phyloP scores from a whole-genome alignment of 2,888 invertebrate genomes.

The Platynereis dumerilii region DNA sequence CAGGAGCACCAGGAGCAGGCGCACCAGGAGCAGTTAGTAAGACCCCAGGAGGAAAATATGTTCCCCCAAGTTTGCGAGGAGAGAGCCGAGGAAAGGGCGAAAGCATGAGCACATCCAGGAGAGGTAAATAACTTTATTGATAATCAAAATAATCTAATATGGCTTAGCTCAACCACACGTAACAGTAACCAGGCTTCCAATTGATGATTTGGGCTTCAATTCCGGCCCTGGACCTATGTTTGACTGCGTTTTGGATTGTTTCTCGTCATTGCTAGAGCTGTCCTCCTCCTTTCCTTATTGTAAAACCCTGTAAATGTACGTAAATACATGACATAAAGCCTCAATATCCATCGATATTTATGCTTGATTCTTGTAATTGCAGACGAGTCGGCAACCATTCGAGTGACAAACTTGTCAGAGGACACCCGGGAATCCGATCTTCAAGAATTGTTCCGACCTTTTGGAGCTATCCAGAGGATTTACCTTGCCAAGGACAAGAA shows the following conservation, averaged over 20 bases:
- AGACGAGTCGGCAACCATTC: slow-evolving; percentile 78
- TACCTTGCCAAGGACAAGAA: slow-evolving; percentile 90
- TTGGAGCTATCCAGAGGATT: slow-evolving; percentile 91
- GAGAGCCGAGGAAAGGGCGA: slow-evolving; percentile 75
- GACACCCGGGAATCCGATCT: slow-evolving; percentile 91
- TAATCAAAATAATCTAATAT: too few relatives aligned
- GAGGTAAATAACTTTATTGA: slow-evolving; percentile 46
- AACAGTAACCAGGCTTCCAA: too few relatives aligned
- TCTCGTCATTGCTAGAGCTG: too few relatives aligned
- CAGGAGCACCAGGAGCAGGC: slow-evolving; percentile 40
- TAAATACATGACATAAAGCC: too few relatives aligned
- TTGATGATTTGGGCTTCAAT: too few relatives aligned
- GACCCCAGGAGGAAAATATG: slow-evolving; percentile 67
- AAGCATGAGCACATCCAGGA: slow-evolving; percentile 68
- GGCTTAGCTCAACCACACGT: too few relatives aligned
- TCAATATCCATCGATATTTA: too few relatives aligned
- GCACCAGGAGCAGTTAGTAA: slow-evolving; percentile 40
- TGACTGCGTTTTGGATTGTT: too few relatives aligned
- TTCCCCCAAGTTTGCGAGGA: slow-evolving; percentile 88
- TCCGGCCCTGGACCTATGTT: too few relatives aligned
- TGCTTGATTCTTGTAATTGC: slow-evolving; percentile 6
- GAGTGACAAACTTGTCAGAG: slow-evolving; percentile 96
- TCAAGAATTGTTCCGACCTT: slow-evolving; percentile 91
- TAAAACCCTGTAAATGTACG: too few relatives aligned
- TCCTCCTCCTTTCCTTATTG: too few relatives aligned